Conservation (phyloP, 2,113 vertebrate species). For the Spheniscus mendiculus region DNA sequence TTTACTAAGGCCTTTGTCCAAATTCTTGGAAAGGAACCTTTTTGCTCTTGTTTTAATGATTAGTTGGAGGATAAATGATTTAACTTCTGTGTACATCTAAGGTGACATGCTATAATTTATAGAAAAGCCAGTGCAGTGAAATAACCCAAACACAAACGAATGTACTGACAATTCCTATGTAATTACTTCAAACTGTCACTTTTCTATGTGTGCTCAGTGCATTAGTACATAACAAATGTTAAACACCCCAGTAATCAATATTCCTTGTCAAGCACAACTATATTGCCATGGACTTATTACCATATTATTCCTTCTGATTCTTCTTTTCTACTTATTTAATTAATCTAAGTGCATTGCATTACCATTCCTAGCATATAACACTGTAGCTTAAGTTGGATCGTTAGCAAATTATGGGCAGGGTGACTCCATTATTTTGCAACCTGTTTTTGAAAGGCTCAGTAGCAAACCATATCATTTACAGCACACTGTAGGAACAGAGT, state of each 20-base stretch:
- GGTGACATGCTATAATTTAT: slow-evolving; percentile 64
- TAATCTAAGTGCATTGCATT: not conserved
- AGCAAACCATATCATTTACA: not conserved
- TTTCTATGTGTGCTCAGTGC: slow-evolving; percentile 5
- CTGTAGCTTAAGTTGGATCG: not conserved
- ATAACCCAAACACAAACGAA: slow-evolving; percentile 61
- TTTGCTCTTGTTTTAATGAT: slow-evolving; percentile 17
- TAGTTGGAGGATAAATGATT: slow-evolving; percentile 48
- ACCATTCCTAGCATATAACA: not conserved
- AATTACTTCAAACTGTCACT: slow-evolving; percentile 67
- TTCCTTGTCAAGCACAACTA: slow-evolving; percentile 28
- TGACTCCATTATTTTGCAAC: not conserved
- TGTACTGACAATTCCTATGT: slow-evolving; percentile 58
- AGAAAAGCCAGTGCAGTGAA: slow-evolving; percentile 56
- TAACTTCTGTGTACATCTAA: slow-evolving; percentile 52
- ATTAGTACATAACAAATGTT: slow-evolving; percentile 49
- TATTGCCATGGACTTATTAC: slow-evolving; percentile 53
- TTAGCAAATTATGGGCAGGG: not conserved
- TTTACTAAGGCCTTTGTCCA: not conserved
- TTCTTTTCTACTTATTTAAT: slow-evolving; percentile 17
- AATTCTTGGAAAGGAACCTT: not conserved
- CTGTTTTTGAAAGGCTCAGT: not conserved
- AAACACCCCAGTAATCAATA: slow-evolving; percentile 65
- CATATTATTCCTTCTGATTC: slow-evolving; percentile 18
- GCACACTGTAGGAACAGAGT: not conserved